A percentile compares a stretch with the other conserved stretches of the same genome.
Evolutionary conservation across 1,140 invertebrate species (phyloP).

Genomic region (Ruditapes philippinarum): DNA sequence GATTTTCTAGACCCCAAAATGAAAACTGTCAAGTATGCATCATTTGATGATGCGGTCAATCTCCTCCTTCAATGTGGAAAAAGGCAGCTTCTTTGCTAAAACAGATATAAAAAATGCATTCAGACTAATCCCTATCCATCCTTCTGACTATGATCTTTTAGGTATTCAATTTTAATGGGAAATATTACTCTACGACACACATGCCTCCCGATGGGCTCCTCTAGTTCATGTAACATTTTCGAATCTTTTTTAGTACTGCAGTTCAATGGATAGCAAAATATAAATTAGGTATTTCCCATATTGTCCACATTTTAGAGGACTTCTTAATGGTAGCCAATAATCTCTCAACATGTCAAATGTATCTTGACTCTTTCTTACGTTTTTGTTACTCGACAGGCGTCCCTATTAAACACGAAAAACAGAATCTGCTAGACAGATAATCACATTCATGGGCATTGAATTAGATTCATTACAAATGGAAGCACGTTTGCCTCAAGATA

Average conservation of each 20-base stretch:
- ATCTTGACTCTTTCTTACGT: constrained; percentile 6
- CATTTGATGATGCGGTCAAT: constrained; percentile 32
- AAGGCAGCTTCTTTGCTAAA: neutral
- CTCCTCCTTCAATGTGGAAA: neutral
- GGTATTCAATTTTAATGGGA: constrained; percentile 9
- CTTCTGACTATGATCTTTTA: neutral
- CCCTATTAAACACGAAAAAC: constrained; percentile 9
- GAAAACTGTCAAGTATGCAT: neutral
- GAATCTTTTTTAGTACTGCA: constrained; percentile 59
- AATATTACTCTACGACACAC: neutral
- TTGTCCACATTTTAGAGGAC: constrained; percentile 59
- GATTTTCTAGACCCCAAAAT: neutral
- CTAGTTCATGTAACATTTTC: constrained; percentile 24
- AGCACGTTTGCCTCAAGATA: no score
- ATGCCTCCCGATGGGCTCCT: neutral
- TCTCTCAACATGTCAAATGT: neutral
- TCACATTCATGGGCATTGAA: no score
- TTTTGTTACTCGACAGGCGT: constrained; percentile 13
- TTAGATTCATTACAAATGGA: no score
- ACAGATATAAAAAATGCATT: constrained; percentile 43
- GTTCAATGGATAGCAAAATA: constrained; percentile 36
- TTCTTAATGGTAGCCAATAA: constrained; percentile 43
- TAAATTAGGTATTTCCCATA: neutral
- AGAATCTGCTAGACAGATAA: no score
- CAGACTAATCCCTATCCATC: constrained; percentile 17